Evolutionary conservation across 2,113 vertebrate genomes (phyloP), one percentile per base, ranked within the genome.

Genomic region (Anarrhichthys ocellatus): DNA sequence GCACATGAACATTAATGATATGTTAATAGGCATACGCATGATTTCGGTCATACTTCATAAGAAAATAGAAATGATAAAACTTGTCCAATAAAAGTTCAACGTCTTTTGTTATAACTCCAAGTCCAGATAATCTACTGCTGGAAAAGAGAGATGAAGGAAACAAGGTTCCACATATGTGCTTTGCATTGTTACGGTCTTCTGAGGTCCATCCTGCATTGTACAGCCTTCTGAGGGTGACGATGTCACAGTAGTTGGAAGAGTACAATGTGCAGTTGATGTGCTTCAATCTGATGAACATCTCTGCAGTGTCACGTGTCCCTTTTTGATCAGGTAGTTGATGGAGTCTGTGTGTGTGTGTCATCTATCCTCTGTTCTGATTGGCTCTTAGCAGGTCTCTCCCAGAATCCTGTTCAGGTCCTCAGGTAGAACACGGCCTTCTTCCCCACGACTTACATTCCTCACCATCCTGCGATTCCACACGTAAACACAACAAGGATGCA

Each of bases 381-480:
- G 86, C 84, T 95, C 95, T 81, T 93, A 95, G 93, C 89, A 85
- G 7, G 83, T 95, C 88, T 97, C 96, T 84, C 96, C 95, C 10
- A 97, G 94, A 87, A 98, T 95, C 90, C 96, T 94, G 91, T 96
- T 95, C 93, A 98, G 94, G 78, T 95, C 96, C 78, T 96, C 94
- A 2, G 94, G 88, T 32, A 93, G 93, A 79, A 97, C 93, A 73
- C 95, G 95, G 11, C 96, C 96, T 93, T 98, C 95, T 92, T 97
- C 96, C 48, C 94, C 96, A 77, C 96, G 95, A 87, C 96, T 98
- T 83, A 97, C 86, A 88, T 98, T 98, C 93, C 94, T 96, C 89
- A 98, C 95, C 91, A 96, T 91, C 96, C 97, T 98, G 89, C 36
- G 70, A 61, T 48, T 3, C 75, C 4, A 88, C 52, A 46, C 5